Base-by-base conservation (phyloP, 2,113 vertebrate genomes). In the Nothobranchius kuhntae region DNA sequence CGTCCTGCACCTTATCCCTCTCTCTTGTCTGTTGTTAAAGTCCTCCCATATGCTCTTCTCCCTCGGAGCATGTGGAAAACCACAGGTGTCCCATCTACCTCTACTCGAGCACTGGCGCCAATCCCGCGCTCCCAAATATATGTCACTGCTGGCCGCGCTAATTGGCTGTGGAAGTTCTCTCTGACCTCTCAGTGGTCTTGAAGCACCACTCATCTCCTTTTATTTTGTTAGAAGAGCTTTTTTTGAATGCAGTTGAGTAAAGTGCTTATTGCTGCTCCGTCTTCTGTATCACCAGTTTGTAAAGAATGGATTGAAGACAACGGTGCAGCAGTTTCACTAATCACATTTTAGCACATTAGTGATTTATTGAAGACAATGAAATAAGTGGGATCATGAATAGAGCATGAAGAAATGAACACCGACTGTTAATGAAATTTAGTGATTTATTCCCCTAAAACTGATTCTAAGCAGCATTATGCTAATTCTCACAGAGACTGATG, bases 1-100 rank as follows among this genome's bases (percentile, higher is more conserved):
- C 30, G 3, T 30, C 30, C 4, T 3, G 30, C 30, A 64, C 48
- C 55, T 68, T 65, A 10, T 67, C 71, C 60, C n/a, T 17, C 48
- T 73, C 54, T 53, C 56, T 64, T 4, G 55, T 69, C 54, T 65
- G 68, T 68, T 73, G 71, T 68, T 77, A 53, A 89, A 87, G 82
- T 62, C 56, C 51, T 77, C 77, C 81, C 86, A 86, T 89, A 86
- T 88, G 86, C 71, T 80, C 67, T 8, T 42, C 78, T 61, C 65
- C 53, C 53, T 77, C 38, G 11, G 85, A 87, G 80, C 88, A 92
- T 86, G 89, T 91, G 89, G 88, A 61, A 65, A 80, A 89, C 85
- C 61, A 11, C 77, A 78, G 83, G 88, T 67, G 58, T 66, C 75
- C 36, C 53, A 56, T 53, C 63, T 72, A 86, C 77, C 75, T 85